These are phyloP conservation scores for Brachyhypopomus occidentalis DNA, from an alignment of 2,113 vertebrate genomes.

Conservation along the genomic window DNA sequence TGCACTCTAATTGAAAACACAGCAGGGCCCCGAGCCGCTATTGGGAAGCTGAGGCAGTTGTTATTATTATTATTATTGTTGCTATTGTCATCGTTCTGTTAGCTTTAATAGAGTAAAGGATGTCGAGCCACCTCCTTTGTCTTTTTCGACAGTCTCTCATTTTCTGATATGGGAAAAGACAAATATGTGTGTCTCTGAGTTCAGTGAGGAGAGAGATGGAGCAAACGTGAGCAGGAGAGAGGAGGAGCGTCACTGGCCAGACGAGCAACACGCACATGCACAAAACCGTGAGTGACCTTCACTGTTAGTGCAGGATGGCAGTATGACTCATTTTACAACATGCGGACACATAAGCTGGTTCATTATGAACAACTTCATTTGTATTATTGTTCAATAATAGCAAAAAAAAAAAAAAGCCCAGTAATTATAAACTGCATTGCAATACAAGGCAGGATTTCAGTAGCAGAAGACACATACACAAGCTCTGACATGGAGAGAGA, in stretches of 20 bases:
- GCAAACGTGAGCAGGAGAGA: neutral
- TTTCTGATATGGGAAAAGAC: slow-evolving; percentile 36
- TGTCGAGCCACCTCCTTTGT: slow-evolving; percentile 49
- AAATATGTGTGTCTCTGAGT: slow-evolving; percentile 51
- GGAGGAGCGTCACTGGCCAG: slow-evolving; percentile 40
- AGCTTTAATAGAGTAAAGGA: slow-evolving; percentile 55
- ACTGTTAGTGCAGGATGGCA: neutral
- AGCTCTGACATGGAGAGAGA: slow-evolving; percentile 51
- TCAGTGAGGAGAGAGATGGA: slow-evolving; percentile 57
- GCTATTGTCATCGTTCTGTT: slow-evolving; percentile 56
- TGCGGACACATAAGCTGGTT: neutral
- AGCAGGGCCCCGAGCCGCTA: slow-evolving; percentile 42
- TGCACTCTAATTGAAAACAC: slow-evolving; percentile 60
- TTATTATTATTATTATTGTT: slow-evolving; percentile 58
- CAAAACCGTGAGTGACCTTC: neutral
- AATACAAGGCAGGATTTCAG: neutral
- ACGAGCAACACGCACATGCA: neutral
- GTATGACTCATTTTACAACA: neutral
- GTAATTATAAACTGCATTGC: neutral
- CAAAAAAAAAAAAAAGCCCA: no score
- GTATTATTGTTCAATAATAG: neutral
- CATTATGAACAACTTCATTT: neutral
- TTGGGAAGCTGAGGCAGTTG: slow-evolving; percentile 51
- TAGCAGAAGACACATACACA: slow-evolving; percentile 8
- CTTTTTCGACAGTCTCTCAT: slow-evolving; percentile 52